Base-by-base conservation (phyloP, 2,797 vertebrate species). In the Centropyge bicolor region DNA sequence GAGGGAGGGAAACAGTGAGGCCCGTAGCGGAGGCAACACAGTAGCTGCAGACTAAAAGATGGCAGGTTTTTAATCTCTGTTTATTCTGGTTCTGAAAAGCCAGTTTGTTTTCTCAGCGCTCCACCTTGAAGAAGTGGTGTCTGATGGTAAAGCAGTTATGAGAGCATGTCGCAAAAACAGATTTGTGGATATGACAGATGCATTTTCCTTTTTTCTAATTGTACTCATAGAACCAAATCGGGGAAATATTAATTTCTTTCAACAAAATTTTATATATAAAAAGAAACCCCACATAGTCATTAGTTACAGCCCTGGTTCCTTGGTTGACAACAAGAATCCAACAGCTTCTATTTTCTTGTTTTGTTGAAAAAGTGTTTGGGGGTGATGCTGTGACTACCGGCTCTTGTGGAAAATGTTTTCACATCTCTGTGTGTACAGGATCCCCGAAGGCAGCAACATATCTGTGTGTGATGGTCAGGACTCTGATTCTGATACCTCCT, bases 401-500 rank as follows among this genome's bases (percentile, higher is more conserved):
- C 70, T 71, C 24, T 70, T 74, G 74, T 65, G 60, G 66, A 61
- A 62, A 48, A 56, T 49, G 38, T 55, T 68, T 74, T 48, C 73
- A 57, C 68, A 65, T 65, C 46, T 81, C 69, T 60, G 22, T 76
- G 52, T 78, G 40, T 54, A 74, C 63, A 56, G 69, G 45, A 64
- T 83, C 77, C 81, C 68, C 59, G 41, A 76, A 75, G 83, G 82
- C 75, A 22, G 51, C 40, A 70, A 64, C 61, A 60, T 82, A 68
- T 87, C 73, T 70, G 63, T 65, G 46, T 83, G 78, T 63, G 75
- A 82, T 70, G 22, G 64, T 48, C 61, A 57, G 60, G 67, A 57
- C 64, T 61, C 22, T 64, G 64, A 74, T 78, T 86, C 11, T 59
- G 64, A 82, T 71, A 64, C 40, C 66, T 27, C 55, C 45, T n/a